Evolutionary conservation across 2,888 invertebrate genomes (phyloP).

Genomic region (Orthonychiurus folsomi): DNA sequence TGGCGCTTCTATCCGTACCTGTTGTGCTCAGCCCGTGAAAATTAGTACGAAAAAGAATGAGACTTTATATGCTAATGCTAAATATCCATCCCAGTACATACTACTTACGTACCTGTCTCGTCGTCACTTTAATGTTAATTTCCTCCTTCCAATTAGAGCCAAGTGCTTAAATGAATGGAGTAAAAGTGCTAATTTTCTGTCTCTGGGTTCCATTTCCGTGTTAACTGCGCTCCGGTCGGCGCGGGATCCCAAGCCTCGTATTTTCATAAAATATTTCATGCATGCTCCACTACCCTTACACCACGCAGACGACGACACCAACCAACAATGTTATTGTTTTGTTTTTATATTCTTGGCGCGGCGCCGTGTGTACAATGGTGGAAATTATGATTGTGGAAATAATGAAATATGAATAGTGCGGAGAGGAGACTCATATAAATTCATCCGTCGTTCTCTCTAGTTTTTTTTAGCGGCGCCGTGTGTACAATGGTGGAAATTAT

Average conservation of each 20-base stretch:
- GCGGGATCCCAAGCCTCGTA: not conserved
- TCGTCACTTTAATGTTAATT: too few relatives aligned
- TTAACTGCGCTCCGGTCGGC: too few relatives aligned
- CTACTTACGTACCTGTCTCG: too few relatives aligned
- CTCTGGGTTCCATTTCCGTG: too few relatives aligned
- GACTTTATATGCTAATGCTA: too few relatives aligned
- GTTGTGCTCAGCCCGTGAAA: too few relatives aligned
- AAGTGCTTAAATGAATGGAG: not conserved
- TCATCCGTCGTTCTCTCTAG: constrained; percentile 18
- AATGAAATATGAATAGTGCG: constrained; percentile 40
- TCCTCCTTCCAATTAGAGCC: not conserved
- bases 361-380: not conserved
- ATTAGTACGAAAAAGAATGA: too few relatives aligned
- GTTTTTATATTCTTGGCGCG: not conserved
- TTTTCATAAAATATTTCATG: not conserved
- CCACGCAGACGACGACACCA: too few relatives aligned
- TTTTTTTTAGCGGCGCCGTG: not conserved
- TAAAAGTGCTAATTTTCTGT: not conserved
- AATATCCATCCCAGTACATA: too few relatives aligned
- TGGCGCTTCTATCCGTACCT: too few relatives aligned
- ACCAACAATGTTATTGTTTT: not conserved
- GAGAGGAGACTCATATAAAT: constrained; percentile 29
- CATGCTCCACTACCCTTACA: too few relatives aligned
- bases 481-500: not conserved
- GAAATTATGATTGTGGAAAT: constrained; percentile 15